These are phyloP conservation scores for Chaunax sp. DNA, from an alignment of 2,797 vertebrate genomes.

Conservation along the genomic window DNA sequence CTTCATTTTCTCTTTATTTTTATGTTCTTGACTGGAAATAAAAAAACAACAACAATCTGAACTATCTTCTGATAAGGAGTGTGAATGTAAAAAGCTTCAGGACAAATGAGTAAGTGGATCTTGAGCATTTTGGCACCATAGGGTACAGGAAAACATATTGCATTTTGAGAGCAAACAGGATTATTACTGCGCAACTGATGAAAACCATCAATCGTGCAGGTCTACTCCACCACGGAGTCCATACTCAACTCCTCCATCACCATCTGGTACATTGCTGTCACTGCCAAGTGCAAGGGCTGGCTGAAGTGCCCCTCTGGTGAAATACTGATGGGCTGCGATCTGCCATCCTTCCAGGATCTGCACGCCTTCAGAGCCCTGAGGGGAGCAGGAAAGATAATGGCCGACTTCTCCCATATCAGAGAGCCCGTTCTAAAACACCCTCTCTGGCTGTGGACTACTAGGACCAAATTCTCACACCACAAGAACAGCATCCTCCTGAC, in stretches of 20 bases:
- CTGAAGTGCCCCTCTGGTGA: background rate
- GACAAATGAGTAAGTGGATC: too few species aligned
- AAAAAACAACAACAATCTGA: too few species aligned
- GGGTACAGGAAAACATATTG: too few species aligned
- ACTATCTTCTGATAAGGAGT: too few species aligned
- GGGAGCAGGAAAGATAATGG: background rate
- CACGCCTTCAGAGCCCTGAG: background rate
- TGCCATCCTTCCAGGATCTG: background rate
- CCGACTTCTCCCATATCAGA: background rate
- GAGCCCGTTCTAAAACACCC: too few species aligned
- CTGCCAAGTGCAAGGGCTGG: conserved; percentile 14
- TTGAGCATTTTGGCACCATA: background rate
- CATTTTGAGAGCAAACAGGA: background rate
- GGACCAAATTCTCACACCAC: background rate
- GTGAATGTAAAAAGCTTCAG: too few species aligned
- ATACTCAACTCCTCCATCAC: background rate
- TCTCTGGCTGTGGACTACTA: background rate
- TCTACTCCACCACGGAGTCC: background rate
- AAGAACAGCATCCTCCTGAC: too few species aligned
- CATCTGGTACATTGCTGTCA: conserved; percentile 5
- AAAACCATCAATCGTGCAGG: background rate
- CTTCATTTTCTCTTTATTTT: too few species aligned
- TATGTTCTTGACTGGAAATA: too few species aligned
- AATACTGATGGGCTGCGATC: conserved; percentile 11
- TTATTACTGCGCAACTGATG: background rate